Base-by-base conservation (phyloP, 1,140 invertebrate species). In the Dendrolimus kikuchii region DNA sequence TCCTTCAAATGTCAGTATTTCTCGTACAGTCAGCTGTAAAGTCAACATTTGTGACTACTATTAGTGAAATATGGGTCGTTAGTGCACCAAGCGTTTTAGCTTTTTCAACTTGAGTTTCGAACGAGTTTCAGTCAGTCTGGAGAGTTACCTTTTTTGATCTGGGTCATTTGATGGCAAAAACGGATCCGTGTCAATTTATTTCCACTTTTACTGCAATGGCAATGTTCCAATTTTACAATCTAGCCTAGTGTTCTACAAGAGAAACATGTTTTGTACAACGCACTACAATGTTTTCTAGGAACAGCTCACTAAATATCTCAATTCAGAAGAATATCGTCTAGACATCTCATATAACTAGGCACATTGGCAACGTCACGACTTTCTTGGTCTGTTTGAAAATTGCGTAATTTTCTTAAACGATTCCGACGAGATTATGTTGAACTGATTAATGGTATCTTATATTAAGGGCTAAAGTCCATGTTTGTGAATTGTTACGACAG, bases 181-280 rank as follows among this genome's bases (percentile, higher is more conserved):
- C 71, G 74, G 23, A 23, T 78, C 75, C 68, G 69, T 62, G 57
- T 64, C 74, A 77, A 85, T 85, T 83, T 85, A 81, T 83, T 71
- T 68, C 80, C 75, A 83, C 80, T 83, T 81, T 85, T 83, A 81
- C 79, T 81, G 75, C 81, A 79, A 79, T 85, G 79, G 81, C 79
- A 80, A 67, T 73, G 71, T 63, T 76, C 79, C 79, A 85, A 82
- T 76, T 74, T 68, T 59, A 73, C 66, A 78, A 79, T 78, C 71
- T 72, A 74, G 67, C 70, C 62, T 60, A 60, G 64, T 80, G 71
- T 72, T 68, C 59, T 66, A 70, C 71, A 74, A 75, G 64, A 64
- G 68, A 73, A 74, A 77, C 73, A 76, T 66, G 71, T 74, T 77
- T 77, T 77, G 71, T 70, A 68, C 74, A 78, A 81, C 68, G 61